A percentile compares a stretch with the other conserved stretches of the same genome.
Evolutionary conservation across 2,888 invertebrate genomes (phyloP).

Genomic region (Hirtodrosophila trivittata): DNA sequence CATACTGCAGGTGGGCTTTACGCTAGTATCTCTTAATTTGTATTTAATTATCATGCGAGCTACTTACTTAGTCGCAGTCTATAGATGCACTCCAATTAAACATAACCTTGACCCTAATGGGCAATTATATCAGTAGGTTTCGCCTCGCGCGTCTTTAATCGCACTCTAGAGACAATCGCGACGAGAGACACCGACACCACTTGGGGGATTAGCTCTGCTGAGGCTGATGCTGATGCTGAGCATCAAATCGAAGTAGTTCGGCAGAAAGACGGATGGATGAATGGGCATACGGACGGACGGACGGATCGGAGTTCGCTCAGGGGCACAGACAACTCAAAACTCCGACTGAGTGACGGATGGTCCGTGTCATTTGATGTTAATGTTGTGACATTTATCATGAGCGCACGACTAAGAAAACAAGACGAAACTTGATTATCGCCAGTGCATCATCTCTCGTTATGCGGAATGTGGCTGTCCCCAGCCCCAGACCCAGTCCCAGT

Average conservation of each 20-base stretch:
- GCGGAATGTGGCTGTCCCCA: slow-evolving; percentile 62
- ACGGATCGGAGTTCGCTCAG: slow-evolving; percentile 57
- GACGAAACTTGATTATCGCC: slow-evolving; percentile 78
- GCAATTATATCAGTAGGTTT: slow-evolving; percentile 60
- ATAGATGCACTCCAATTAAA: slow-evolving; percentile 55
- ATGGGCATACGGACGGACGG: slow-evolving; percentile 12
- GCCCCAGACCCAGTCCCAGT: slow-evolving; percentile 6
- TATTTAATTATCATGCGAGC: slow-evolving; percentile 72
- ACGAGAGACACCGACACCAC: slow-evolving; percentile 45
- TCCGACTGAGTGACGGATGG: slow-evolving; percentile 83
- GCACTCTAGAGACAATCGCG: slow-evolving; percentile 54
- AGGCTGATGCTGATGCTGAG: slow-evolving; percentile 54
- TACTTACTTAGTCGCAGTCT: slow-evolving; percentile 22
- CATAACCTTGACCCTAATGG: slow-evolving; percentile 72
- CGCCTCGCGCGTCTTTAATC: slow-evolving; percentile 41
- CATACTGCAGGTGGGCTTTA: slow-evolving; percentile 19
- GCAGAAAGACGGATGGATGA: slow-evolving; percentile 30
- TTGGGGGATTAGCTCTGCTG: slow-evolving; percentile 59
- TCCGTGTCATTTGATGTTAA: slow-evolving; percentile 84
- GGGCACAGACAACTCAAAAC: slow-evolving; percentile 50
- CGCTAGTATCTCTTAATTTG: slow-evolving; percentile 65
- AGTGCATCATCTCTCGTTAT: slow-evolving; percentile 75
- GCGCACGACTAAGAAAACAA: slow-evolving; percentile 78
- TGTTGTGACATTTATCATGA: slow-evolving; percentile 84
- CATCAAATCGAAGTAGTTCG: slow-evolving; percentile 71